Base-by-base conservation (phyloP, 2,797 vertebrate species). In the Coranthus polyacanthus region DNA sequence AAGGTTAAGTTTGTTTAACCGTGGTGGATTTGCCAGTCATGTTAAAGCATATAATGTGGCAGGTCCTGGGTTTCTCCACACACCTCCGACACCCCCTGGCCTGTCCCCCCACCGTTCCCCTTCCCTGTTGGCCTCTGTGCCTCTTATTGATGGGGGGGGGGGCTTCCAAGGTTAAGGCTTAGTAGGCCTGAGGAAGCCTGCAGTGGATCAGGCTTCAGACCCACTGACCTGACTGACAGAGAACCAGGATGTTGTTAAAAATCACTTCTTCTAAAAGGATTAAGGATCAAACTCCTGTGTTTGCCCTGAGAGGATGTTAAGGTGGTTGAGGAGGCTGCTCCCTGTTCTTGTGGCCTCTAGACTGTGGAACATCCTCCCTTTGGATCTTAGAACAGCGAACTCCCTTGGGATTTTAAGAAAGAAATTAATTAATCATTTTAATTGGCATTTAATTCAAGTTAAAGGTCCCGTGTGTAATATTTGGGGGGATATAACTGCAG, bases 1-100 rank as follows among this genome's bases (percentile, higher is more conserved):
- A 98, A 99, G 98, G 98, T 98, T 98, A 98, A 97, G 97, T 99
- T 99, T 97, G 96, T 96, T 99, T 98, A 98, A 97, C 97, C 96
- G 95, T 94, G 92, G 90, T 91, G 95, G 96, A 96, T 97, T 96
- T 96, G 97, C 96, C 93, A 95, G 95, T 95, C 97, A 99, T 99
- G 98, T 94, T 95, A 95, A 94, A 94, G 97, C 98, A 99, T 99
- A 99, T 98, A 97, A 96, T 96, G 94, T 91, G 89, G 86, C 90
- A 91, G 92, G 93, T 93, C 92, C 90, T 92, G 73, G 82, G 78
- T 86, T 92, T 89, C 80, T 78, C 90, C 92, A 85, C 89, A 92
- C 90, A 92, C 93, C 91, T 93, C 88, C 83, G 76, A 63, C 87
- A 82, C 43, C 81, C 77, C 57, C 63, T 36, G 45, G 29, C 56